Conservation (phyloP, 2,888 invertebrate genomes). For the Dicycla oo region DNA sequence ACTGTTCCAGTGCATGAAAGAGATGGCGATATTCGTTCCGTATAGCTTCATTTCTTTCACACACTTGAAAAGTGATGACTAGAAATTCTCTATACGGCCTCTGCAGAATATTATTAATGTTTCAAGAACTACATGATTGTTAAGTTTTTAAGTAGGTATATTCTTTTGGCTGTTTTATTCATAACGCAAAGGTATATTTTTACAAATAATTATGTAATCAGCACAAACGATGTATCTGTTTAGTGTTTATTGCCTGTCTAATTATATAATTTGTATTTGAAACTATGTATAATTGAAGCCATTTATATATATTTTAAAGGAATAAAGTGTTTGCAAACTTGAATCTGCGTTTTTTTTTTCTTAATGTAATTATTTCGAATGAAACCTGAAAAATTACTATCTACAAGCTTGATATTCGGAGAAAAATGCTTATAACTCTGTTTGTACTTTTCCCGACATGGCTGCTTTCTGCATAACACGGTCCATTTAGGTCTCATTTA, state of each 20-base stretch:
- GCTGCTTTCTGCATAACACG: too few relatives aligned
- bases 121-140: too few relatives aligned
- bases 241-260: constrained; percentile 35
- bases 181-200: constrained; percentile 16
- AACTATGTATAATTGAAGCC: constrained; percentile 58
- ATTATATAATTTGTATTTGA: constrained; percentile 53
- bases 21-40: background rate
- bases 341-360: constrained; percentile 44
- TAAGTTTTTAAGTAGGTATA: background rate
- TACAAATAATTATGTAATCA: constrained; percentile 36
- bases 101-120: background rate
- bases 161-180: constrained; percentile 36
- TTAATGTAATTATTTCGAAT: background rate
- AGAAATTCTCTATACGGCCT: background rate
- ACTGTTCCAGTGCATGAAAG: background rate
- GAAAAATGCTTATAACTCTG: too few relatives aligned
- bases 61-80: background rate
- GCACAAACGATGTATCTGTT: constrained; percentile 59
- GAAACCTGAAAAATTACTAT: too few relatives aligned
- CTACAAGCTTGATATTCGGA: background rate
- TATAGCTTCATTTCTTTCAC: constrained; percentile 1
- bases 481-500: too few relatives aligned
- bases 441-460: too few relatives aligned
- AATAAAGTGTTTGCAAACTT: constrained; percentile 73
- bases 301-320: constrained; percentile 62